These are phyloP conservation scores for Coelopa pilipes DNA, from an alignment of 2,888 invertebrate genomes.

Conservation along the genomic window DNA sequence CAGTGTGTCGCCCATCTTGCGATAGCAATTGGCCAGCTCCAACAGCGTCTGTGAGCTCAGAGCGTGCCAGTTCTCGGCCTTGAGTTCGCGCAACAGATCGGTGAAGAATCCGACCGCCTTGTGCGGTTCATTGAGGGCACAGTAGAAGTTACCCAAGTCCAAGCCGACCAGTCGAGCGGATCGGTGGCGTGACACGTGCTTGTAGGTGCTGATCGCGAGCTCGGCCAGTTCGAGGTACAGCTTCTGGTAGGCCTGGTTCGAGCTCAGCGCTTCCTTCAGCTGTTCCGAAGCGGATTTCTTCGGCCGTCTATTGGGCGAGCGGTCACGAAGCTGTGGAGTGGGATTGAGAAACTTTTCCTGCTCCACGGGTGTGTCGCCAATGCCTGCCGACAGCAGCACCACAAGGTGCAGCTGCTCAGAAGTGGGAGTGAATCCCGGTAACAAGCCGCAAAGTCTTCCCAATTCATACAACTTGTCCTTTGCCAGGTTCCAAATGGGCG, in stretches of 20 bases:
- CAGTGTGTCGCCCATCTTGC: slow-evolving; percentile 77
- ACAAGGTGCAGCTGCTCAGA: slow-evolving; percentile 92
- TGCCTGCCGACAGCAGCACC: slow-evolving; percentile 89
- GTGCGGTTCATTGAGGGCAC: slow-evolving; percentile 83
- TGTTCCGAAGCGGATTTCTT: slow-evolving; percentile 76
- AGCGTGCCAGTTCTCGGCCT: slow-evolving; percentile 87
- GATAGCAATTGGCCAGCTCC: slow-evolving; percentile 86
- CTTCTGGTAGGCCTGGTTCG: slow-evolving; percentile 87
- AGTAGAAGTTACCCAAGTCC: slow-evolving; percentile 90
- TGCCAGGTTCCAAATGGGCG: slow-evolving; percentile 87
- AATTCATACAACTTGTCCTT: slow-evolving; percentile 81
- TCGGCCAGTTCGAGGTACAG: slow-evolving; percentile 94
- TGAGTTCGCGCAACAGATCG: slow-evolving; percentile 86
- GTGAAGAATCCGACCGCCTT: slow-evolving; percentile 90
- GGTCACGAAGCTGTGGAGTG: slow-evolving; percentile 64
- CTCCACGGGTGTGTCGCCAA: slow-evolving; percentile 79
- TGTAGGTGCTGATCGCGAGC: slow-evolving; percentile 94
- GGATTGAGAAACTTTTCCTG: slow-evolving; percentile 58
- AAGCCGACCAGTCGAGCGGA: slow-evolving; percentile 90
- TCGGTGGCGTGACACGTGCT: slow-evolving; percentile 84
- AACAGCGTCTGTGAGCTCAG: slow-evolving; percentile 85
- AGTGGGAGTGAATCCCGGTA: slow-evolving; percentile 83
- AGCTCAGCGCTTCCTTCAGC: slow-evolving; percentile 89
- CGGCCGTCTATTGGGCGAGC: slow-evolving; percentile 68
- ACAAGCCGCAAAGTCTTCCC: slow-evolving; percentile 89